phyloP scores from a whole-genome alignment of 2,113 vertebrate genomes.

The Prunella himalayana region DNA sequence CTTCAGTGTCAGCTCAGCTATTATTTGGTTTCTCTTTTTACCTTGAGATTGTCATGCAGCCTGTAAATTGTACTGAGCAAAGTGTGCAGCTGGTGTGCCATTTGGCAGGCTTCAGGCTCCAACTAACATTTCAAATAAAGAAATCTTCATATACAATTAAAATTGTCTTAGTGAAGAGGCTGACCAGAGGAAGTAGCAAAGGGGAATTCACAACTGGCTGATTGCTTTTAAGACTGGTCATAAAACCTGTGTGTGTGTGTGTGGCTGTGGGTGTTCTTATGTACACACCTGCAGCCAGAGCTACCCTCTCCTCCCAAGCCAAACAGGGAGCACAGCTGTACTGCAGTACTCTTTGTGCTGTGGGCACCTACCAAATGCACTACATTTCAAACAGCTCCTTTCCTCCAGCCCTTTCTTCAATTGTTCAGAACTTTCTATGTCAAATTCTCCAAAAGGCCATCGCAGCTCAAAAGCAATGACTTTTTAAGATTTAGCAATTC shows the following conservation, averaged over 20 bases:
- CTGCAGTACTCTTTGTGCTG: not conserved
- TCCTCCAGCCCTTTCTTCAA: not conserved
- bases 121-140: not conserved
- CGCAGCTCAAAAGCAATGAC: not conserved
- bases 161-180: not conserved
- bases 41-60: not conserved
- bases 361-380: not conserved
- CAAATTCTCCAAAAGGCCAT: not conserved
- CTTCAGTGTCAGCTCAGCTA: not conserved
- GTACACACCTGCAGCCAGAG: not conserved
- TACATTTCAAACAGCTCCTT: not conserved
- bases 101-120: not conserved
- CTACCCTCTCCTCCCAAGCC: not conserved
- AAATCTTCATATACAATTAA: not conserved
- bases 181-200: not conserved
- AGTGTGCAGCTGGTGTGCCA: not conserved
- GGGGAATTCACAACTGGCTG: not conserved
- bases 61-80: not conserved
- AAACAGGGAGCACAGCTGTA: not conserved
- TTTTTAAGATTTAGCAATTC: not conserved
- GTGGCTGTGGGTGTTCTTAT: not conserved
- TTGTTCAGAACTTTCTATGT: not conserved
- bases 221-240: not conserved
- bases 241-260: not conserved
- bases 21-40: constrained; percentile 18